Evolutionary conservation across 2,113 vertebrate species (phyloP).

Genomic region (rabbit (Oryctolagus cuniculus)): mOryCun1.1 NC_091443.1:68527001-68527500

Average conservation of each 20-base stretch:
- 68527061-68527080: neutral
- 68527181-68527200: neutral
- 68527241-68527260: too few relatives aligned
- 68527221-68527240: neutral
- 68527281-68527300: neutral
- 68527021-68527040: neutral
- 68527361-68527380: neutral
- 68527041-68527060: neutral
- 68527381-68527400: slow-evolving; percentile 1
- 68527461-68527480: too few relatives aligned
- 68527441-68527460: too few relatives aligned
- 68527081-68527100: neutral
- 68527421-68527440: too few relatives aligned
- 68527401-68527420: too few relatives aligned
- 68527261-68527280: neutral
- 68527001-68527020: neutral
- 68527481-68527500: too few relatives aligned
- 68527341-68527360: neutral
- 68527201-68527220: neutral
- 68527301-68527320: neutral
- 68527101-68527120: neutral
- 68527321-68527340: too few relatives aligned
- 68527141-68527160: neutral
- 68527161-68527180: neutral
- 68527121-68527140: neutral